These are phyloP conservation scores for Stegostoma tigrinum DNA, from an alignment of 2,113 vertebrate genomes.

Conservation along the genomic window DNA sequence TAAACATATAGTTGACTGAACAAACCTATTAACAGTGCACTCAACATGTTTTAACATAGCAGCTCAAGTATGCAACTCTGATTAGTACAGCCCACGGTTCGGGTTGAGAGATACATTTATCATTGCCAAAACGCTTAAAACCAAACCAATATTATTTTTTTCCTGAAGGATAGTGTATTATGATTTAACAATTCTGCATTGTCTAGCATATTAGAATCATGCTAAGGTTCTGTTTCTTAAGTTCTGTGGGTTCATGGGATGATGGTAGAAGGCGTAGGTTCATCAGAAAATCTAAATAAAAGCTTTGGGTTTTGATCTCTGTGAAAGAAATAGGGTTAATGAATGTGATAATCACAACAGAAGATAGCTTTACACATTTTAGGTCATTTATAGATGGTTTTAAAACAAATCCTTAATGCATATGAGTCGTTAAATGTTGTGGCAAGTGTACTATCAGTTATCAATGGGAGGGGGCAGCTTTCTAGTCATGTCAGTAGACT, in stretches of 20 bases:
- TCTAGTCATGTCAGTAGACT: too few species aligned
- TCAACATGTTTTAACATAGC: slow-evolving; percentile 21
- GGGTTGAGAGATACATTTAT: slow-evolving; percentile 14
- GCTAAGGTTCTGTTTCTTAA: neutral
- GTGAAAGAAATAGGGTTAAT: neutral
- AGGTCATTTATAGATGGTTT: neutral
- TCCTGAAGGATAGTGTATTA: neutral
- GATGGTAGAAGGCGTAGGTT: neutral
- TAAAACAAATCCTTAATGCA: neutral
- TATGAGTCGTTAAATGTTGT: neutral
- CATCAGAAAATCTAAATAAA: neutral
- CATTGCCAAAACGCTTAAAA: neutral
- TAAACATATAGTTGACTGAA: neutral
- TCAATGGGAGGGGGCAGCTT: neutral
- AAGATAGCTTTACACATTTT: neutral
- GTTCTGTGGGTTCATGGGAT: neutral
- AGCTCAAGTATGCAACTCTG: neutral
- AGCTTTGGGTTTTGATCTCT: neutral
- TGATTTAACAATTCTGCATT: neutral
- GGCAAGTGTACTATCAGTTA: neutral
- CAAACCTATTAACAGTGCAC: slow-evolving; percentile 26
- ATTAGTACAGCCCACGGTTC: neutral
- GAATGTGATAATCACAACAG: neutral
- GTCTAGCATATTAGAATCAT: neutral
- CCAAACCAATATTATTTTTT: neutral